A percentile compares a stretch with the other conserved stretches of the same genome.
phyloP scores from a whole-genome alignment of 2,797 vertebrate species.

The Thamnophis elegans region DNA sequence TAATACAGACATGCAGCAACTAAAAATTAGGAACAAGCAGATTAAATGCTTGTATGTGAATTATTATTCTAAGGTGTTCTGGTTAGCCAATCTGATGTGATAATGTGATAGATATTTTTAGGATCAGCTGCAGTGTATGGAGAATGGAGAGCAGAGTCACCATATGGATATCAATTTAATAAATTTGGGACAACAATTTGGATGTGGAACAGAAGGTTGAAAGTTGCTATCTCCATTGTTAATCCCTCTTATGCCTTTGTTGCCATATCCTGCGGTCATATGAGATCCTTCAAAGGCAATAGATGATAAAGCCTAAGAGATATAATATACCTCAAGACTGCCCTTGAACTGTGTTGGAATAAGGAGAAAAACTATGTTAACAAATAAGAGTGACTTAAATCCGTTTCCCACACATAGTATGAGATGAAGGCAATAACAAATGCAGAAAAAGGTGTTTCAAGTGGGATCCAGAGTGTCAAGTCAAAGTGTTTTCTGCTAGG shows the following conservation, averaged over 20 bases:
- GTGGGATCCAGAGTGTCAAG: background rate
- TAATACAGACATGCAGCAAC: background rate
- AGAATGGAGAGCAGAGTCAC: background rate
- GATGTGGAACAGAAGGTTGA: background rate
- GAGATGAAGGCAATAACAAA: background rate
- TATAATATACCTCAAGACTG: background rate
- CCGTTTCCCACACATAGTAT: background rate
- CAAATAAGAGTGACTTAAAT: background rate
- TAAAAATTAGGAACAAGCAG: background rate
- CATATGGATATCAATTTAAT: background rate
- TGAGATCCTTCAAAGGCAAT: background rate
- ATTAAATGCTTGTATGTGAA: background rate
- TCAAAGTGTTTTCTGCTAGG: background rate
- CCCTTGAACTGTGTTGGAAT: background rate
- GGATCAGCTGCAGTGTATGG: background rate
- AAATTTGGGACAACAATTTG: background rate
- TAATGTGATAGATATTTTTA: background rate
- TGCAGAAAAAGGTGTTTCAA: background rate
- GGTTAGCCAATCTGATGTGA: background rate
- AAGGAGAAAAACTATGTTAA: background rate
- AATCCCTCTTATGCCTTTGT: background rate
- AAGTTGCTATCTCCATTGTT: background rate
- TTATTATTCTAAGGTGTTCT: conserved; percentile 21
- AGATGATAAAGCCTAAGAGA: background rate
- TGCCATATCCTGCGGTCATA: background rate